Percentiles rank a stretch among this genome's conserved stretches.
Evolutionary conservation across 2,113 vertebrate genomes (phyloP).

Genomic region (Anthoscopus minutus): DNA sequence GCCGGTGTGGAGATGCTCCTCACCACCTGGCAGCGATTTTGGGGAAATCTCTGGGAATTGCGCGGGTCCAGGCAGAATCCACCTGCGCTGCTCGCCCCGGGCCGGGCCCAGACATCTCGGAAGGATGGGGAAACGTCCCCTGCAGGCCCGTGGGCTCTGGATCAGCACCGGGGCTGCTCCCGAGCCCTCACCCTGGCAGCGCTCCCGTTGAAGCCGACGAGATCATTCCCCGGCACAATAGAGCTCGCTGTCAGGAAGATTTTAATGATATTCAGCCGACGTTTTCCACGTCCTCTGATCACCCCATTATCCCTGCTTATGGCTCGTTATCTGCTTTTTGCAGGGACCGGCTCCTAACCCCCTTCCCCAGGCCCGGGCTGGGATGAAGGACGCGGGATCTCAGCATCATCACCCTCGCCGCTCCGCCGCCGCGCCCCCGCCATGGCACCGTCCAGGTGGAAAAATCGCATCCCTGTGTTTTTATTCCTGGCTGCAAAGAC

Average conservation of each 20-base stretch:
- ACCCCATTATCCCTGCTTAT: not conserved
- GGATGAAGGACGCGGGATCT: not conserved
- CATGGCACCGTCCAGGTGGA: not conserved
- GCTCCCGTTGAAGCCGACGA: not conserved
- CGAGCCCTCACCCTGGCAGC: not conserved
- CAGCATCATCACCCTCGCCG: too few species aligned
- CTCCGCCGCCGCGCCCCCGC: too few species aligned
- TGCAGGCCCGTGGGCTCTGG: not conserved
- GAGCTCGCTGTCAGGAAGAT: slow-evolving; percentile 47
- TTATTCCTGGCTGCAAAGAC: not conserved
- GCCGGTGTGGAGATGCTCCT: not conserved
- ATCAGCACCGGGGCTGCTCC: not conserved
- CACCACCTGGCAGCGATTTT: not conserved
- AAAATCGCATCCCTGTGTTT: not conserved
- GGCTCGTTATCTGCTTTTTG: slow-evolving; percentile 10
- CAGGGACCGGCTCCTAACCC: not conserved
- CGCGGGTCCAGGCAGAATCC: not conserved
- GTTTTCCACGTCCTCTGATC: not conserved
- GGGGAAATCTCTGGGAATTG: not conserved
- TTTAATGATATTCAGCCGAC: slow-evolving; percentile 53
- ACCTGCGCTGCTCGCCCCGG: not conserved
- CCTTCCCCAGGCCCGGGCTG: not conserved
- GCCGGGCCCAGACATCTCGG: not conserved
- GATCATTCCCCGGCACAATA: slow-evolving; percentile 22
- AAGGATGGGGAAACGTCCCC: not conserved